Percentiles rank a stretch among this genome's conserved stretches.
Evolutionary conservation across 1,140 invertebrate species (phyloP).

Genomic region (Drosophila sulfurigaster): DNA sequence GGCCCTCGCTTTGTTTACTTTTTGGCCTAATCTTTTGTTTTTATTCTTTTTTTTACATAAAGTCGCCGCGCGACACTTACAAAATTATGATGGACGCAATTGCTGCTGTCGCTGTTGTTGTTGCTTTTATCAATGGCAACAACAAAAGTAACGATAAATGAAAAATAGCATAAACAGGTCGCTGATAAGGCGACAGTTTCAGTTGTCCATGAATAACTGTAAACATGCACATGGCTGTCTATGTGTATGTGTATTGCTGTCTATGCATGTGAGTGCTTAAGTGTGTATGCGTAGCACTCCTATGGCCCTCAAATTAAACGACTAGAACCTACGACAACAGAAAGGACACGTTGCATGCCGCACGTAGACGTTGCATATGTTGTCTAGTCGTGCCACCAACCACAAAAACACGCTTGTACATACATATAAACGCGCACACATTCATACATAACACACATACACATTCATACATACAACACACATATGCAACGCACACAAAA

Average conservation of each 20-base stretch:
- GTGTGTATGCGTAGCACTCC: neutral
- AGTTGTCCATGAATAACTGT: slow-evolving; percentile 28
- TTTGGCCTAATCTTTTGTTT: slow-evolving; percentile 37
- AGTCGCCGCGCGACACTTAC: slow-evolving; percentile 33
- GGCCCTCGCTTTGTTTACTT: slow-evolving; percentile 30
- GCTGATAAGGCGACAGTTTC: slow-evolving; percentile 61
- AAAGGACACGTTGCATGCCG: slow-evolving; percentile 71
- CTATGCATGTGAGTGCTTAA: neutral
- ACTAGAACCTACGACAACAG: slow-evolving; percentile 60
- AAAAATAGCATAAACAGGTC: slow-evolving; percentile 66
- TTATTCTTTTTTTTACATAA: slow-evolving; percentile 21
- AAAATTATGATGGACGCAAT: slow-evolving; percentile 40
- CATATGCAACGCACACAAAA: neutral
- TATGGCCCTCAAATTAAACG: neutral
- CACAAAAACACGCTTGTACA: slow-evolving; percentile 12
- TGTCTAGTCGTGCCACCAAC: slow-evolving; percentile 40
- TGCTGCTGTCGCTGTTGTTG: slow-evolving; percentile 18
- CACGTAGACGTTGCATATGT: slow-evolving; percentile 58
- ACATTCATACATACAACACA: neutral
- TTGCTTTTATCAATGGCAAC: slow-evolving; percentile 60
- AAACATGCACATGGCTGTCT: slow-evolving; percentile 5
- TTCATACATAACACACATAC: neutral
- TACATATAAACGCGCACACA: neutral
- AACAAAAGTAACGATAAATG: slow-evolving; percentile 44
- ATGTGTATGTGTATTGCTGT: neutral